Evolutionary conservation across 2,888 invertebrate genomes (phyloP).

Genomic region (Clanis bilineata): DNA sequence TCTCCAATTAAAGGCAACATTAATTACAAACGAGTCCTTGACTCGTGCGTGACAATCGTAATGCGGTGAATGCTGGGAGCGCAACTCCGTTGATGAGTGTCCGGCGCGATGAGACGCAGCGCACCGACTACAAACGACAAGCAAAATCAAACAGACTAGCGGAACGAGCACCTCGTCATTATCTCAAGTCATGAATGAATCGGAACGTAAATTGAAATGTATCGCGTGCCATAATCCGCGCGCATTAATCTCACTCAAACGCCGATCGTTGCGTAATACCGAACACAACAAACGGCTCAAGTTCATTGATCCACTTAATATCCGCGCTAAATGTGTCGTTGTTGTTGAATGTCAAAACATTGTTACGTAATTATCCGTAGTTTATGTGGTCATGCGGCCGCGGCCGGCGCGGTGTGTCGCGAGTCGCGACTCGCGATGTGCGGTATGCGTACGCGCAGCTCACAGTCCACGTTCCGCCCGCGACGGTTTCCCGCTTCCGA

Average conservation of each 20-base stretch:
- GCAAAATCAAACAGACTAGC: conserved; percentile 64
- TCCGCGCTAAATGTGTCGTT: conserved; percentile 78
- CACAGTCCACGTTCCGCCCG: conserved; percentile 35
- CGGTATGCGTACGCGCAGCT: conserved; percentile 48
- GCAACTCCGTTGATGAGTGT: neutral
- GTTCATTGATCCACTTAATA: conserved; percentile 82
- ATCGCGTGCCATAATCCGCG: conserved; percentile 82
- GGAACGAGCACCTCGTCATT: conserved; percentile 71
- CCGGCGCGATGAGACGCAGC: neutral
- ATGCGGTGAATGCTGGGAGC: neutral
- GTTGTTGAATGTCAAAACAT: conserved; percentile 78
- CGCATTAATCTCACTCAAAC: conserved; percentile 81
- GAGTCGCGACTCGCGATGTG: neutral
- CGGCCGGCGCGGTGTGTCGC: neutral
- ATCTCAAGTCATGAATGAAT: conserved; percentile 79
- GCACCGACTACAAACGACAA: conserved; percentile 34
- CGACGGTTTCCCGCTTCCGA: conserved; percentile 19
- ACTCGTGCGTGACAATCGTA: neutral
- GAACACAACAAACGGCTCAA: conserved; percentile 75
- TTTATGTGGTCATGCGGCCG: conserved; percentile 43
- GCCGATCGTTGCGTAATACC: conserved; percentile 76
- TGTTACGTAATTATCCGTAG: conserved; percentile 71
- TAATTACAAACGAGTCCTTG: neutral
- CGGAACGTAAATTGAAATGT: conserved; percentile 80
- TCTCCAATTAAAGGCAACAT: neutral